phyloP scores from a whole-genome alignment of 2,113 vertebrate genomes.

The Malurus melanocephalus region DNA sequence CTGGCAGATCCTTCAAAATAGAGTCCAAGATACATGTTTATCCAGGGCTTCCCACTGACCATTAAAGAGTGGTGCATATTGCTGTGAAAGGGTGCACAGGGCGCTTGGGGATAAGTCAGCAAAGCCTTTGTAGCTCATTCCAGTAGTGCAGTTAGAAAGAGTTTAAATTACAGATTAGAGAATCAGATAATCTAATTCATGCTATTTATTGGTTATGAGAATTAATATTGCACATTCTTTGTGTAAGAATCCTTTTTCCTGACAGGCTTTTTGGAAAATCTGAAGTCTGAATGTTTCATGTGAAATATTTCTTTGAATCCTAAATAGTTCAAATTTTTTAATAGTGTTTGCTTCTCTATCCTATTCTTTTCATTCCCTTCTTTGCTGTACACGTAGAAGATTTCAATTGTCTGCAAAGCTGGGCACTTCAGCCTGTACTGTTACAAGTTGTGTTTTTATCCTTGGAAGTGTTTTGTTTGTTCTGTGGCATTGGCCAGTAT shows the following conservation, averaged over 20 bases:
- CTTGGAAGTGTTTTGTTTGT: constrained; percentile 33
- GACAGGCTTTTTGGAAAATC: background rate
- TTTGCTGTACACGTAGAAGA: background rate
- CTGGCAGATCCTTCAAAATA: background rate
- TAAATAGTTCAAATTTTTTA: background rate
- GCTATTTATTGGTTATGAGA: background rate
- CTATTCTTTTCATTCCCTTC: background rate
- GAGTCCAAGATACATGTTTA: background rate
- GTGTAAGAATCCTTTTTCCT: background rate
- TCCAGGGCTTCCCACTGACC: background rate
- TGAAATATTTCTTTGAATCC: background rate
- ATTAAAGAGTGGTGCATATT: background rate
- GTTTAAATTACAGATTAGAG: background rate
- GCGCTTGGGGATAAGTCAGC: background rate
- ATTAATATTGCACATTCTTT: background rate
- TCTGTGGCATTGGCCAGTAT: background rate
- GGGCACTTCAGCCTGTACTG: background rate
- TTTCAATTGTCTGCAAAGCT: background rate
- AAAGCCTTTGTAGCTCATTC: background rate
- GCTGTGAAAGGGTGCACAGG: background rate
- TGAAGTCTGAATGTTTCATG: background rate
- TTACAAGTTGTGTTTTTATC: background rate
- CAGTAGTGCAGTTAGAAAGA: background rate
- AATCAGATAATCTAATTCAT: background rate
- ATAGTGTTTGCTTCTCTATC: background rate